A percentile compares a stretch with the other conserved stretches of the same genome.
These are phyloP conservation scores for Rhagoletis zephyria DNA, from an alignment of 1,140 invertebrate species.

Conservation along the genomic window DNA sequence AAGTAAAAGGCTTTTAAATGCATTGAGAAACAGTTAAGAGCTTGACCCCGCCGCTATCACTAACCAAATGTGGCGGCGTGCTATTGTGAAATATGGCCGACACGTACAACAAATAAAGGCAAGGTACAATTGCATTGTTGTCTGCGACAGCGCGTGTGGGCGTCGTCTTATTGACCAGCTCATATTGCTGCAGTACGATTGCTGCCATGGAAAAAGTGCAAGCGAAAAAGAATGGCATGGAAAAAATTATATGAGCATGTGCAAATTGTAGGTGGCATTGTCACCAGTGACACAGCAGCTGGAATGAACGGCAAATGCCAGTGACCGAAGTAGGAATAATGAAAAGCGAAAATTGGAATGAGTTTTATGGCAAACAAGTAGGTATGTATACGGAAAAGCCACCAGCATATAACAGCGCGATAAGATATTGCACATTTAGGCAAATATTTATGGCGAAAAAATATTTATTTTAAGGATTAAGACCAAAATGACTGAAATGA, in stretches of 20 bases:
- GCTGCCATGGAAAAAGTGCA: neutral
- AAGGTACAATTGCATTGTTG: conserved; percentile 38
- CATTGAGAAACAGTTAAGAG: conserved; percentile 18
- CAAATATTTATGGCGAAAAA: neutral
- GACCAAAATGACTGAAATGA: neutral
- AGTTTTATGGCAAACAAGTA: neutral
- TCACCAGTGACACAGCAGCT: neutral
- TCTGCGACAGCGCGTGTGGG: conserved; percentile 6
- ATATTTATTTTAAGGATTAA: conserved; percentile 6
- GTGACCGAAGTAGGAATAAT: neutral
- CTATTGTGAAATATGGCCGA: conserved; percentile 24
- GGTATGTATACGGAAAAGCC: neutral
- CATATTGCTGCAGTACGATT: neutral
- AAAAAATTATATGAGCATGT: neutral
- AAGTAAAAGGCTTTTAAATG: conserved; percentile 35
- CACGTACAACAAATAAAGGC: neutral
- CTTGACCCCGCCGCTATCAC: neutral
- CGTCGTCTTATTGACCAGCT: conserved; percentile 25
- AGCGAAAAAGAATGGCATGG: neutral
- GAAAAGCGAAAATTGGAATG: neutral
- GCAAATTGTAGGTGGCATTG: conserved; percentile 3
- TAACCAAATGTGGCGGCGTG: neutral
- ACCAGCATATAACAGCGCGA: conserved; percentile 15
- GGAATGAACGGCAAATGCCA: neutral
- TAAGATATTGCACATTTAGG: conserved; percentile 22